Percentiles rank a stretch among this genome's conserved stretches.
These are phyloP conservation scores for Calyptomena viridis DNA, from an alignment of 2,113 vertebrate species.

Conservation along the genomic window DNA sequence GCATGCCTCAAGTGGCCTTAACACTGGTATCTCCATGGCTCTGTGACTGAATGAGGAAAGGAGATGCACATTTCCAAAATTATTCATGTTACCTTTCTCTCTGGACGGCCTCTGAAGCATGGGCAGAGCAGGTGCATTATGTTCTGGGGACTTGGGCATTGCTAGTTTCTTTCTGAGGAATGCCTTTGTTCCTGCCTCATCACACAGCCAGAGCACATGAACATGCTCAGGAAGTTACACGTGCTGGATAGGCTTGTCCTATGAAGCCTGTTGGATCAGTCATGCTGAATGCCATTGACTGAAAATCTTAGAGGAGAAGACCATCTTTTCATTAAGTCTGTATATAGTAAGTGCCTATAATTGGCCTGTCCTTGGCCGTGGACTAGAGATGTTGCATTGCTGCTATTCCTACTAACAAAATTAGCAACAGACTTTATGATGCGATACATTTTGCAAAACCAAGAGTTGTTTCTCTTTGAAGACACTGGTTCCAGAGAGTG, in stretches of 20 bases:
- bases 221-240: fast-evolving
- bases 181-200: neutral
- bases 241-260: neutral
- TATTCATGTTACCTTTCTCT: neutral
- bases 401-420: neutral
- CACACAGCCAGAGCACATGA: neutral
- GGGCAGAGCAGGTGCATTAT: neutral
- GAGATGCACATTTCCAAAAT: neutral
- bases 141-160: neutral
- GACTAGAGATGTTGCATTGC: neutral
- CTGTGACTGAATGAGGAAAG: neutral
- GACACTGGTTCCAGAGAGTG: neutral
- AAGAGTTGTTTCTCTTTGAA: neutral
- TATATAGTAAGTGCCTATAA: neutral
- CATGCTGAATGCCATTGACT: neutral
- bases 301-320: neutral
- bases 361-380: neutral
- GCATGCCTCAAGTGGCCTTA: neutral
- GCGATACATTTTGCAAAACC: neutral
- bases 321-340: neutral
- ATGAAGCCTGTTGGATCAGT: neutral
- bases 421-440: neutral
- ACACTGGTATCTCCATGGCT: fast-evolving
- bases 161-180: neutral
- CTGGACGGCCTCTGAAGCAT: neutral